Evolutionary conservation across 2,113 vertebrate genomes (phyloP).

Genomic region (Daubentonia madagascariensis): DNA sequence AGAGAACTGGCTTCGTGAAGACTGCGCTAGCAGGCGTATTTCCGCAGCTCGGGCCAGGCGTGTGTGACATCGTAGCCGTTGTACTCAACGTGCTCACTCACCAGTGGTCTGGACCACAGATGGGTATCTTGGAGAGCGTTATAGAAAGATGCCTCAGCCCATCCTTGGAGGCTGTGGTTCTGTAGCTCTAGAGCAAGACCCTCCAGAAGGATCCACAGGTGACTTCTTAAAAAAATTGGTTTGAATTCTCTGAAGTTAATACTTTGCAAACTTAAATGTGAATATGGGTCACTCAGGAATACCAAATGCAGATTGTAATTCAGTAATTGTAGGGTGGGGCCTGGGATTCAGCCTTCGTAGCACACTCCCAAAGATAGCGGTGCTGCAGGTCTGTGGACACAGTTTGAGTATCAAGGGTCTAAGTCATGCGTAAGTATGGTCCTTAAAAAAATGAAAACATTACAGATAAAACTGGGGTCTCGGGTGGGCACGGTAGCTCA

Average conservation of each 20-base stretch:
- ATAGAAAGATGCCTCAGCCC: not conserved
- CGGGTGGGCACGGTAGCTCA: no score
- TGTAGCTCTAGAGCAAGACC: not conserved
- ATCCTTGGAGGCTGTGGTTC: not conserved
- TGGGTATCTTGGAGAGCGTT: not conserved
- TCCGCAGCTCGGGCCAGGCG: not conserved
- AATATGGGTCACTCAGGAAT: not conserved
- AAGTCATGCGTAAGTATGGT: not conserved
- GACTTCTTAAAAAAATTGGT: not conserved
- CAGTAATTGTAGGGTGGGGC: no score
- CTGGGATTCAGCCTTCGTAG: no score
- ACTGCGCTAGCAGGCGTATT: fast-evolving
- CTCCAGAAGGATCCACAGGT: not conserved
- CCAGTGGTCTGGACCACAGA: not conserved
- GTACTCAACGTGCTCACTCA: not conserved
- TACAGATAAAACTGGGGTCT: no score
- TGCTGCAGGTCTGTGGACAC: not conserved
- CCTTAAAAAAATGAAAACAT: not conserved
- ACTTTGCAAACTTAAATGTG: not conserved
- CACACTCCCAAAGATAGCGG: no score
- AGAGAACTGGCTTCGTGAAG: not conserved
- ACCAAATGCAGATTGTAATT: not conserved
- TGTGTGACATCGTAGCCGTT: not conserved
- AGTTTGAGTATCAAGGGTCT: not conserved
- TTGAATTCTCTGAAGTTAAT: not conserved